phyloP scores from a whole-genome alignment of 2,888 invertebrate species.

The Pristionchus maxplancki region DNA sequence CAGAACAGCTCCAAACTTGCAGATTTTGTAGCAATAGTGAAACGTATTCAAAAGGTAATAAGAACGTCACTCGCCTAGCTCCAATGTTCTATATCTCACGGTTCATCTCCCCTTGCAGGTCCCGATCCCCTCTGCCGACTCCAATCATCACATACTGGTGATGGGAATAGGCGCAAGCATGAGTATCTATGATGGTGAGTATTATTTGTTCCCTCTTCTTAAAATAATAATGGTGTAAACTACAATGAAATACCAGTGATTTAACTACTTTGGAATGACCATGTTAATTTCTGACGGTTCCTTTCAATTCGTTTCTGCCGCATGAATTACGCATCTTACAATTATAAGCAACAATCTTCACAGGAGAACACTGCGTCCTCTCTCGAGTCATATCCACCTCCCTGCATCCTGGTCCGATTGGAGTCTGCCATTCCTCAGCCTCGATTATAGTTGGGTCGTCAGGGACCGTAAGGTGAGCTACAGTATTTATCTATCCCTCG shows the following conservation, averaged over 20 bases:
- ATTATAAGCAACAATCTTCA: background rate
- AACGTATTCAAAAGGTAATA: no score
- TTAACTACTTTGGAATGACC: no score
- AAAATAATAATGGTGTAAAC: no score
- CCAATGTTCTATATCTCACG: no score
- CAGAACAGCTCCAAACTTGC: no score
- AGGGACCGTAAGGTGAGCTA: slow-evolving; percentile 11
- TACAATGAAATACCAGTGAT: no score
- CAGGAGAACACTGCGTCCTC: slow-evolving; percentile 63
- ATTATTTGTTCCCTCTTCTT: background rate
- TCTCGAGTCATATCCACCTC: slow-evolving; percentile 55
- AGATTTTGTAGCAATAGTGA: no score
- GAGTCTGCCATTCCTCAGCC: slow-evolving; percentile 53
- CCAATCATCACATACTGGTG: slow-evolving; percentile 51
- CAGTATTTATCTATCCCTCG: background rate
- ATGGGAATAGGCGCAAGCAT: slow-evolving; percentile 62
- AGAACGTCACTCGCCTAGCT: no score
- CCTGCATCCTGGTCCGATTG: slow-evolving; percentile 64
- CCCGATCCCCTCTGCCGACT: background rate
- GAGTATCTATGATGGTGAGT: slow-evolving; percentile 55
- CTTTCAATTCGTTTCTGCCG: no score
- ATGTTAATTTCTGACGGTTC: no score
- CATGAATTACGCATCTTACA: no score
- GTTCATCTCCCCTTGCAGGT: no score
- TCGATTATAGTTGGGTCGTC: slow-evolving; percentile 56